Evolutionary conservation across 2,113 vertebrate species (phyloP).

Genomic region (Thalassarche chlororhynchos): DNA sequence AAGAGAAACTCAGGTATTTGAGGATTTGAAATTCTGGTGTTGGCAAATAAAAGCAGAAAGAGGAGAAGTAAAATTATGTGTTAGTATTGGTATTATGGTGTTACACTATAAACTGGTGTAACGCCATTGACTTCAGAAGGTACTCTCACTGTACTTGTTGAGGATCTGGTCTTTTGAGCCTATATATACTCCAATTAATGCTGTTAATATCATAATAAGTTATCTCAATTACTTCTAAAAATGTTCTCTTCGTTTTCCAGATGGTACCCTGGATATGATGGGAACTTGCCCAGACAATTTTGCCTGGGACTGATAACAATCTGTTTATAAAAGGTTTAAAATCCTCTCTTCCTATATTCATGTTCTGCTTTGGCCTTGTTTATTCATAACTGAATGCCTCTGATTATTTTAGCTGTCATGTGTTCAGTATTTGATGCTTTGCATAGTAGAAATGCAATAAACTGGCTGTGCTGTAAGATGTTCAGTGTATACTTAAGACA

Average conservation of each 20-base stretch:
- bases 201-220: background rate
- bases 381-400: background rate
- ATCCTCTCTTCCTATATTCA: background rate
- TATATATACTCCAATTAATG: background rate
- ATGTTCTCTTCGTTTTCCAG: background rate
- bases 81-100: background rate
- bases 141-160: background rate
- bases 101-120: background rate
- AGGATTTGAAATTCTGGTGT: background rate
- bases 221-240: constrained; percentile 11
- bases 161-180: background rate
- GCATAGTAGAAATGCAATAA: background rate
- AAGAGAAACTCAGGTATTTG: background rate
- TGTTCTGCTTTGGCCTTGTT: constrained; percentile 25
- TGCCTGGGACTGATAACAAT: background rate
- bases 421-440: constrained; percentile 16
- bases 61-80: background rate
- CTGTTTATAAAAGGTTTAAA: constrained; percentile 1
- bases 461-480: background rate
- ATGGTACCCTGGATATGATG: background rate
- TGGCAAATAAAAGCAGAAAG: background rate
- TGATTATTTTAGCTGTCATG: constrained; percentile 28
- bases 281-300: background rate
- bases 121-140: background rate
- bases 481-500: background rate